A percentile compares a stretch with the other conserved stretches of the same genome.
phyloP scores from a whole-genome alignment of 35 echinoderm and acorn worm genomes.

The Acanthaster planci region DNA sequence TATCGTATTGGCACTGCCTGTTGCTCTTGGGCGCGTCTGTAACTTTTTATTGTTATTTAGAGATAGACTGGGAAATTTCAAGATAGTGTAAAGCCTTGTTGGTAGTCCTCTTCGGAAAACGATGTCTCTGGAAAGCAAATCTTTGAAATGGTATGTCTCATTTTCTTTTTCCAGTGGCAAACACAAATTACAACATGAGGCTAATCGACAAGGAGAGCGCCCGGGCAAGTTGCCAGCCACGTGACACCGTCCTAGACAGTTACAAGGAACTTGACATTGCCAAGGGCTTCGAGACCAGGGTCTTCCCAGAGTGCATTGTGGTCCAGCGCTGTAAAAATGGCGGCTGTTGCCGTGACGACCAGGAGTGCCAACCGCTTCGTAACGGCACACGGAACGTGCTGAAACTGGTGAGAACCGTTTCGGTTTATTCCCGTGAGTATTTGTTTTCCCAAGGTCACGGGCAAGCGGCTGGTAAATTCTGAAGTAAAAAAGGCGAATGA shows the following conservation, averaged over 20 bases:
- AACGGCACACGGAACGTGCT: constrained; percentile 37
- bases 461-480: too few relatives aligned
- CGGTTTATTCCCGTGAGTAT: too few relatives aligned
- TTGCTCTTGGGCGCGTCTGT: too few relatives aligned
- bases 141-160: neutral
- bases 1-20: too few relatives aligned
- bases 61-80: too few relatives aligned
- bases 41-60: too few relatives aligned
- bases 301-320: constrained; percentile 78
- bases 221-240: constrained; percentile 64
- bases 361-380: constrained; percentile 64
- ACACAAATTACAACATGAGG: constrained; percentile 25
- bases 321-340: constrained; percentile 76
- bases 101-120: too few relatives aligned
- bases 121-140: neutral
- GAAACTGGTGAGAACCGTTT: constrained; percentile 43
- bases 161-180: neutral
- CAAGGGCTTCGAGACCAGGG: constrained; percentile 46
- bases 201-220: constrained; percentile 43
- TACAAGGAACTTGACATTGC: constrained; percentile 69
- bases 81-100: too few relatives aligned
- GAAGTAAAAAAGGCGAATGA: too few relatives aligned
- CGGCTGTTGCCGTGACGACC: constrained; percentile 79
- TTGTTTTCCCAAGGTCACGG: too few relatives aligned
- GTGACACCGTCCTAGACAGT: constrained; percentile 76